Evolutionary conservation across 2,888 invertebrate species (phyloP).

Genomic region (Coleophora deauratella): DNA sequence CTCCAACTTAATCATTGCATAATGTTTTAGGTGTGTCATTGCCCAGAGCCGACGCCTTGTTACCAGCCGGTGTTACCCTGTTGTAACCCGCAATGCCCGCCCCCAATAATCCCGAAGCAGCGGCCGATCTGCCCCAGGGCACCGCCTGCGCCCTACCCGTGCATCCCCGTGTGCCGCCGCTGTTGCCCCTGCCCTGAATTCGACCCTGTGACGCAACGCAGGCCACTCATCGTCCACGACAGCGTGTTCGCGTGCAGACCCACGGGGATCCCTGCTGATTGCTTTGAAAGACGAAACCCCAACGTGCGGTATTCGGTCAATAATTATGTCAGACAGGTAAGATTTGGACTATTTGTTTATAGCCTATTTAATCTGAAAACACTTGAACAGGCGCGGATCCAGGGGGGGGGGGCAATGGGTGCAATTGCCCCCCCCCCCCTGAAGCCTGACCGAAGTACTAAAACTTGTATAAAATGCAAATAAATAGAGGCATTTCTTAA

Average conservation of each 20-base stretch:
- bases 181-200: slow-evolving; percentile 55
- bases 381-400: no score
- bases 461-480: no score
- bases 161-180: slow-evolving; percentile 60
- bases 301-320: slow-evolving; percentile 44
- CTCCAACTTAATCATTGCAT: not conserved
- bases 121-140: slow-evolving; percentile 61
- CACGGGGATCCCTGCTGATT: slow-evolving; percentile 39
- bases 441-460: no score
- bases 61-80: slow-evolving; percentile 59
- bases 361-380: not conserved
- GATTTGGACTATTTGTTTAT: slow-evolving; percentile 1
- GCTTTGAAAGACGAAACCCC: slow-evolving; percentile 35
- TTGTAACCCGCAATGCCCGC: slow-evolving; percentile 67
- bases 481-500: no score
- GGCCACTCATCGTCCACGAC: slow-evolving; percentile 74
- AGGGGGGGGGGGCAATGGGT: no score
- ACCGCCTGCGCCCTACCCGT: slow-evolving; percentile 59
- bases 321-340: slow-evolving; percentile 48
- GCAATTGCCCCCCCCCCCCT: no score
- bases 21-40: slow-evolving; percentile 42
- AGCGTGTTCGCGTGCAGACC: slow-evolving; percentile 56
- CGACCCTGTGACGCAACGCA: slow-evolving; percentile 74
- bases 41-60: slow-evolving; percentile 55
- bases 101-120: slow-evolving; percentile 65